Base-by-base conservation (phyloP, 2,888 invertebrate species). In the Thecocarcelia acutangulata region DNA sequence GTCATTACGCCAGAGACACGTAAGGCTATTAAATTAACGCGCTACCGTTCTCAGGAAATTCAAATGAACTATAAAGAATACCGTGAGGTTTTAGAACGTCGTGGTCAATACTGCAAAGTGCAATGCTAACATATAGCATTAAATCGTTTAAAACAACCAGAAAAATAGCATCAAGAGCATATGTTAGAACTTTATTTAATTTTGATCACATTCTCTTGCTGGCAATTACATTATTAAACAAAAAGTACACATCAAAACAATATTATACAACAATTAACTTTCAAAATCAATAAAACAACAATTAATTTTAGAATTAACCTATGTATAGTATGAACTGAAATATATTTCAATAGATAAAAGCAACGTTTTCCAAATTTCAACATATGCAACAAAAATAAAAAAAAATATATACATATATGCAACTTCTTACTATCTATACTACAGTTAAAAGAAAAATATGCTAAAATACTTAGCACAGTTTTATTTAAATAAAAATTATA, bases 41-140 rank as follows among this genome's bases (percentile, higher is more conserved):
- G 98, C 86, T 99, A 99, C 92, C 97, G 97, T 91, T 98, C 98
- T 87, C 98, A 98, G 91, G 97, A 97, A 92, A 94, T 98, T 80
- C 96, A 96, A 52, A 96, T 96, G 87, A 93, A 94, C 84, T 97
- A 97, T 93, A 94, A 94, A 88, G 96, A 97, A 86, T 97, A 97
- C 91, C 90, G 90, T 61, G 91, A 91, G 72, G 86, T 87, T 61
- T 84, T 90, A 83, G 90, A 91, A 69, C 89, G 90, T 70, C 88
- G 90, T 54, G 86, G 85, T 17, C 90, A 89, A 75, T 90, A 87
- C 78, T 90, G 88, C 58, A 90, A 90, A 84, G 89, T 90, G 84
- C 90, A 90, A 87, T 90, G 90, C 90, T 91, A 90, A 90, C 89
- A 89, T 82, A 83, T 75, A 84, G 78, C 77, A 70, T 84, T 82